A percentile compares a stretch with the other conserved stretches of the same genome.
Conservation (phyloP, 1,140 invertebrate species). For the Leguminivora glycinivorella region DNA sequence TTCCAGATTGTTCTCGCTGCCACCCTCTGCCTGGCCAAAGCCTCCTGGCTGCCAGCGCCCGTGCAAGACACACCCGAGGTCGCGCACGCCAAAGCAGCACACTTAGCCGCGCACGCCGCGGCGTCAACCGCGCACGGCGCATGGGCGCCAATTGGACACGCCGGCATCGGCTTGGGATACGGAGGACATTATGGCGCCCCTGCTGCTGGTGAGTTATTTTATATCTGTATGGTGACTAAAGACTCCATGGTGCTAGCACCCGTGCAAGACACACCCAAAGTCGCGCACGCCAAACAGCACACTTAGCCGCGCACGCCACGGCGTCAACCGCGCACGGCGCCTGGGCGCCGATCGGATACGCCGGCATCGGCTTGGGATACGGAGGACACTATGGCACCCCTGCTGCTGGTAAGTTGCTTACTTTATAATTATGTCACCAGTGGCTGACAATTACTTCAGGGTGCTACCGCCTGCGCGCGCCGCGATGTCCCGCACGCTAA, state of each 20-base stretch:
- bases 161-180: conserved; percentile 49
- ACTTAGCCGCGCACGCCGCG: conserved; percentile 67
- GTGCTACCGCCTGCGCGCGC: conserved; percentile 66
- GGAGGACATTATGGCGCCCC: conserved; percentile 66
- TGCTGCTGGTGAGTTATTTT: conserved; percentile 58
- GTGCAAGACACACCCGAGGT: conserved; percentile 74
- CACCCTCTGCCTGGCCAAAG: conserved; percentile 67
- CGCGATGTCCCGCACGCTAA: conserved; percentile 74
- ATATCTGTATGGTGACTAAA: no score
- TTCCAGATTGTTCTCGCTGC: conserved; percentile 69
- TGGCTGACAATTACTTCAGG: conserved; percentile 69
- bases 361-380: conserved; percentile 49
- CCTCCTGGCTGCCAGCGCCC: conserved; percentile 66
- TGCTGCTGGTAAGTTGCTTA: conserved; percentile 62
- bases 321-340: conserved; percentile 61
- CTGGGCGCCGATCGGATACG: conserved; percentile 59
- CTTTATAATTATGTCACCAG: no score
- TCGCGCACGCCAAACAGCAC: conserved; percentile 73
- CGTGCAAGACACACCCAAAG: conserved; percentile 73
- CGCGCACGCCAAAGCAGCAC: conserved; percentile 72
- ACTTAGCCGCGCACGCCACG: conserved; percentile 67
- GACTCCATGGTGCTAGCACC: conserved; percentile 67
- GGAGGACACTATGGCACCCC: conserved; percentile 66
- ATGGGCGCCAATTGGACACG: conserved; percentile 59
- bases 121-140: conserved; percentile 61